Evolutionary conservation across 2,113 vertebrate genomes (phyloP), one percentile per base, ranked within the genome.

Genomic region (Thalassoma bifasciatum): DNA sequence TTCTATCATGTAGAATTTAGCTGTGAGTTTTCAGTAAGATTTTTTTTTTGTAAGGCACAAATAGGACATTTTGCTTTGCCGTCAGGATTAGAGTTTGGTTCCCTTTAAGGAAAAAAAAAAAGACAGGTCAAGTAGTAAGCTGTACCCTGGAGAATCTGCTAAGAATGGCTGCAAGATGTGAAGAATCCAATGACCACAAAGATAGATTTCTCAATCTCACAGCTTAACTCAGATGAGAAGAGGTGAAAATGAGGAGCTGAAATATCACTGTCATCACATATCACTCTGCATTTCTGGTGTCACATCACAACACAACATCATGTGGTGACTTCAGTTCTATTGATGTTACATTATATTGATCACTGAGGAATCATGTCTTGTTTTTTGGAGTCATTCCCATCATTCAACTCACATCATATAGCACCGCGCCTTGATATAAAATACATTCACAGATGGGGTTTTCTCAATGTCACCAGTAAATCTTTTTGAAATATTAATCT

Each of bases 121-220:
- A 19, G 64, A 67, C 8, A 62, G 66, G n/a, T n/a, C n/a, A n/a
- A 77, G 71, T 50, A 69, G 40, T 16, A 42, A 61, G 70, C 49
- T 52, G 61, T 34, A 11, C 77, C 49, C 62, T 49, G 44, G 70
- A 84, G 66, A 86, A 62, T 65, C 89, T 92, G 92, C 85, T 93
- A 92, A 93, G 91, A 93, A 93, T 93, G 91, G 86, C 89, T 91
- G 91, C 77, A 82, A 93, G 83, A 93, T 92, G 93, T 90, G 90
- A 91, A 84, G 81, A 66, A 87, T 91, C 89, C 93, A 93, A 92
- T 84, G 90, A 75, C 82, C 83, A 85, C 91, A 92, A 83, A 51
- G 82, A 82, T 90, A 90, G 92, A 93, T 92, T 92, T 92, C 91
- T 93, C 89, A 91, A 82, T 88, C 92, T 94, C 91, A 94, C 92